phyloP scores from a whole-genome alignment of 2,888 invertebrate genomes.

The Apamea sordens region DNA sequence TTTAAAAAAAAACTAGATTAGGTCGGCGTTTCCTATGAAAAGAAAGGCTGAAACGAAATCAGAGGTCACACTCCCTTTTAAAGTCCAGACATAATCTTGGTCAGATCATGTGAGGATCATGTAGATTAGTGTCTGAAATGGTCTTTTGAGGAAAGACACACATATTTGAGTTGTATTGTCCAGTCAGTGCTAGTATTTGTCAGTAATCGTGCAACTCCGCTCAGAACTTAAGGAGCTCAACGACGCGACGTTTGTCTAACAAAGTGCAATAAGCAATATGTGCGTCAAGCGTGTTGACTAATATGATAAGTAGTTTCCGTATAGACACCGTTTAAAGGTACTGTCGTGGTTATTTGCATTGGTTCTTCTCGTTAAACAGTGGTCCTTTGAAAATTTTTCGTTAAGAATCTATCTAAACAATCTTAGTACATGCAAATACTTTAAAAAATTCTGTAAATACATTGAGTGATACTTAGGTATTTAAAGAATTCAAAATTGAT shows the following conservation, averaged over 20 bases:
- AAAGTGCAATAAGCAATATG: not conserved
- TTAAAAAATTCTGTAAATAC: not conserved
- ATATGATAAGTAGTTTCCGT: not conserved
- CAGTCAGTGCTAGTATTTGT: not conserved
- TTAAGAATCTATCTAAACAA: not conserved
- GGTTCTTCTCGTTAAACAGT: not conserved
- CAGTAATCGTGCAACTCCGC: too few relatives aligned
- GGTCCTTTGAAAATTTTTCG: not conserved
- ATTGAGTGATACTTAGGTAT: slow-evolving; percentile 4
- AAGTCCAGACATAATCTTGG: not conserved
- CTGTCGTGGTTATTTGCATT: not conserved
- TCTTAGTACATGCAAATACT: not conserved
- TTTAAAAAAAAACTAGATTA: not conserved
- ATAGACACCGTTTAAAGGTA: not conserved
- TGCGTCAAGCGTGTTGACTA: not conserved
- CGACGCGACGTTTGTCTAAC: not conserved
- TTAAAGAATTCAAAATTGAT: slow-evolving; percentile 15
- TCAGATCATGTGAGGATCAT: not conserved
- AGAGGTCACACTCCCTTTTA: not conserved
- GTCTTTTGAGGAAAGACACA: not conserved
- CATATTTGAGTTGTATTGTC: not conserved
- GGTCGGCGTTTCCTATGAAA: too few relatives aligned
- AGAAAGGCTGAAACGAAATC: not conserved
- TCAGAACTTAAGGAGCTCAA: too few relatives aligned
- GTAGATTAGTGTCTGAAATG: not conserved